Evolutionary conservation across 2,797 vertebrate genomes (phyloP).

Genomic region (Sorex maritimensis): DNA sequence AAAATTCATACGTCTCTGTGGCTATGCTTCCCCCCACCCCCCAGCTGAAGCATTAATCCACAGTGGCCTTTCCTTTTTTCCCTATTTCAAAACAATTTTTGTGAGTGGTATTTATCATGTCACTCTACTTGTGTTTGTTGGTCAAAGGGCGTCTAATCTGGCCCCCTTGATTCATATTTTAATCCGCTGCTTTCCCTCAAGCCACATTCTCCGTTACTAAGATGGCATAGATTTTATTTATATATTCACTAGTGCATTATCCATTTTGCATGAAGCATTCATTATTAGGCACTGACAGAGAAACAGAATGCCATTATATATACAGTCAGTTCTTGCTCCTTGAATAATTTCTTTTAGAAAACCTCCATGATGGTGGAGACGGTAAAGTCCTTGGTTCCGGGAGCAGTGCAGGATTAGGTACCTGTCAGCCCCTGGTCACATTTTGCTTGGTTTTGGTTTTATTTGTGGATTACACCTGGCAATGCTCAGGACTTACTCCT

Average conservation of each 20-base stretch:
- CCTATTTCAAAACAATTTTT: neutral
- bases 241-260: slow-evolving; percentile 44
- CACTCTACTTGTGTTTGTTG: neutral
- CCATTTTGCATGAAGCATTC: slow-evolving; percentile 31
- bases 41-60: neutral
- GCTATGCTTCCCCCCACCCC: neutral
- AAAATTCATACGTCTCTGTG: slow-evolving; percentile 47
- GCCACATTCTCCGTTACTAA: neutral
- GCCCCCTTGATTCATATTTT: neutral
- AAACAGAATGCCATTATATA: neutral
- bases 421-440: neutral
- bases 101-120: neutral
- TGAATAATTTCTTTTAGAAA: slow-evolving; percentile 26
- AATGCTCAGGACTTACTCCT: no score
- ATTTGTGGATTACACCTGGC: no score
- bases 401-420: neutral
- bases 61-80: neutral
- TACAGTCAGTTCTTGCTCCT: neutral
- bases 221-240: slow-evolving; percentile 12
- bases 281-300: slow-evolving; percentile 16
- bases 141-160: neutral
- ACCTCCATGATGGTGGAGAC: neutral
- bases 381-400: neutral
- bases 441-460: no score
- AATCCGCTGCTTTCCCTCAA: neutral